A percentile compares a stretch with the other conserved stretches of the same genome.
Evolutionary conservation across 2,113 vertebrate species (phyloP).

Genomic region (Osmerus mordax): DNA sequence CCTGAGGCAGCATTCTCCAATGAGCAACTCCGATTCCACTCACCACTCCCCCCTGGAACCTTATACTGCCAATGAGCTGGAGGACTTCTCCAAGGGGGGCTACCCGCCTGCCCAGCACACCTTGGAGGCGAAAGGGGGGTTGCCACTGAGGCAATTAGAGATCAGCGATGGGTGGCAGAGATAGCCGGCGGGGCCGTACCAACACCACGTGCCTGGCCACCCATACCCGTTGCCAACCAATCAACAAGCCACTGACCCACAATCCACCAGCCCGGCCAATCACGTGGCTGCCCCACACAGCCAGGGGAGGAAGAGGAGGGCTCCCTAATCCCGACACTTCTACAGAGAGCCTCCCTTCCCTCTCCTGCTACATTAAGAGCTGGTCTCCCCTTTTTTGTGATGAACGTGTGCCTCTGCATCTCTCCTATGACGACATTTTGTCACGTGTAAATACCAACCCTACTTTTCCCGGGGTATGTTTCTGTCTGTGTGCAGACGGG

Average conservation of each 20-base stretch:
- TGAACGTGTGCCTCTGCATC: not conserved
- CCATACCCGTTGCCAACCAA: conserved; percentile 2
- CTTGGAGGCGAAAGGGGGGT: conserved; percentile 60
- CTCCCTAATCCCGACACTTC: conserved; percentile 18
- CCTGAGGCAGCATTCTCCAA: conserved; percentile 56
- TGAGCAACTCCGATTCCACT: conserved; percentile 51
- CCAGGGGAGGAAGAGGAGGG: conserved; percentile 14
- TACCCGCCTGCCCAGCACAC: conserved; percentile 61
- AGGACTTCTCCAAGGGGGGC: conserved; percentile 70
- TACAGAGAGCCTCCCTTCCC: conserved; percentile 22
- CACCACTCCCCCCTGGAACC: conserved; percentile 45
- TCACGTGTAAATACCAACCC: too few relatives aligned
- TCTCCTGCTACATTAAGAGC: too few relatives aligned
- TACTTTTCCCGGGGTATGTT: conserved; percentile 34
- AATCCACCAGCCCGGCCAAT: not conserved
- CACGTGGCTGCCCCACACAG: not conserved
- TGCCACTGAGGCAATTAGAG: conserved; percentile 63
- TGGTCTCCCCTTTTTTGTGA: conserved; percentile 39
- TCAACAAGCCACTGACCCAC: conserved; percentile 5
- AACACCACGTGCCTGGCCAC: conserved; percentile 27
- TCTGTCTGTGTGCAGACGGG: too few relatives aligned
- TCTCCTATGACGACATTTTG: not conserved
- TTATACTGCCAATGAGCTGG: conserved; percentile 51
- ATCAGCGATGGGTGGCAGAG: conserved; percentile 79
- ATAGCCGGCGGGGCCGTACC: conserved; percentile 64